phyloP scores from a whole-genome alignment of 2,113 vertebrate genomes.

The Mustela lutreola region DNA sequence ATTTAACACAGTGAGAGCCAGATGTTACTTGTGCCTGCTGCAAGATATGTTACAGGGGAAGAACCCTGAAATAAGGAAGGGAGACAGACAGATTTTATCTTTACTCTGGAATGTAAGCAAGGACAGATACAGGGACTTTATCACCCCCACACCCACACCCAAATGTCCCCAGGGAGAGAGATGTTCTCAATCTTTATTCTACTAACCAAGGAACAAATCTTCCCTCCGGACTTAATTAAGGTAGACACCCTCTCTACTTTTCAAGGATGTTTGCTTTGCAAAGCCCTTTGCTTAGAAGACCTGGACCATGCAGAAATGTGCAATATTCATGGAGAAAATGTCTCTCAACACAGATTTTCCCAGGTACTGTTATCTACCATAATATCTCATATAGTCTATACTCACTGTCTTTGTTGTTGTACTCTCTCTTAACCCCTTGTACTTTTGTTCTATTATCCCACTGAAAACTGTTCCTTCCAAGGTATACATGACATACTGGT shows the following conservation, averaged over 20 bases:
- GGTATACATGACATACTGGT: not conserved
- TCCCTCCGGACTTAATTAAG: slow-evolving; percentile 10
- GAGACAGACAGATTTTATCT: not conserved
- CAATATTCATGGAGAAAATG: not conserved
- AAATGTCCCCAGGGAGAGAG: not conserved
- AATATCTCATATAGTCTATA: not conserved
- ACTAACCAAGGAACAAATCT: slow-evolving; percentile 1
- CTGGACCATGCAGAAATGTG: not conserved
- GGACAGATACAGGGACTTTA: not conserved
- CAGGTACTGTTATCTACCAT: not conserved
- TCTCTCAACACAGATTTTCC: not conserved
- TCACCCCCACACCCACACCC: not conserved
- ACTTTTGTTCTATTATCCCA: not conserved
- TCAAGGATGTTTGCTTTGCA: slow-evolving; percentile 11
- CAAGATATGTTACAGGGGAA: not conserved
- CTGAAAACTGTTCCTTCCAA: slow-evolving; percentile 36
- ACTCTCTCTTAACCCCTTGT: not conserved
- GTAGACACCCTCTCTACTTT: slow-evolving; percentile 14
- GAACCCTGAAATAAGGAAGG: not conserved
- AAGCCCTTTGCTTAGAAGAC: not conserved
- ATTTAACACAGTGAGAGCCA: not conserved
- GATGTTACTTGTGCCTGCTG: not conserved
- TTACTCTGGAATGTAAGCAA: not conserved
- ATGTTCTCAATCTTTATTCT: slow-evolving; percentile 23
- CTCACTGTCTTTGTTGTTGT: not conserved